Evolutionary conservation across 2,888 invertebrate species (phyloP), one percentile per base, ranked within the genome.

Genomic region (Labia minor): DNA sequence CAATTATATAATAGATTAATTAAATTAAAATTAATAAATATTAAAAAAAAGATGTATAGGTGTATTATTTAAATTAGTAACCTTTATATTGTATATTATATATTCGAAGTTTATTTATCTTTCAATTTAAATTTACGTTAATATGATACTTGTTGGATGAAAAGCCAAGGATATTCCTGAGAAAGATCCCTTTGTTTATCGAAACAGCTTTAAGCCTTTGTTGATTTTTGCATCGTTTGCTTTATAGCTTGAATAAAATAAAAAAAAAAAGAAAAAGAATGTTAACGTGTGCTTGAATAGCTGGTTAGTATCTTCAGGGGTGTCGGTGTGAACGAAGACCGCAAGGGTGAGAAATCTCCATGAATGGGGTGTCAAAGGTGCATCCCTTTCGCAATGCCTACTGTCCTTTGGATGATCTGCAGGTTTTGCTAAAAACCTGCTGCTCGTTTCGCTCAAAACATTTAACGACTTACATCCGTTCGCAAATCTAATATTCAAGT

Each of bases 181-280:
- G 49, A 49, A 49, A 49, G 49, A 14, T 49, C 8, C 49, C 49
- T 49, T 49, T 49, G 49, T 49, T 49, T 49, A 49, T 49, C 49
- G 49, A 49, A 49, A 49, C 49, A 49, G 49, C 49, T 49, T 49
- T 49, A 49, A 49, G 49, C 49, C 49, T 49, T 49, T 49, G 49
- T 49, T 49, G 49, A 49, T 49, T 49, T 14, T 4, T 14, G 49
- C 49, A 49, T 49, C 49, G 49, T 49, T 49, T 49, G 49, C 49
- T 49, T 49, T 49, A 49, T 49, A 49, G 49, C 49, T 49, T 49
- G 49, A 49, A 49, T 49, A 49, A 49, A 10, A 49, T 49, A 49
- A 49, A 10, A 49, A 49, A 10, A 49, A 49, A 10, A 49, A 49
- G 14, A 49, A 49, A 49, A 49, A 49, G 49, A 49, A 49, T 49